Evolutionary conservation across 2,888 invertebrate species (phyloP), one percentile per base, ranked within the genome.

Genomic region (Oxytorus armatus): DNA sequence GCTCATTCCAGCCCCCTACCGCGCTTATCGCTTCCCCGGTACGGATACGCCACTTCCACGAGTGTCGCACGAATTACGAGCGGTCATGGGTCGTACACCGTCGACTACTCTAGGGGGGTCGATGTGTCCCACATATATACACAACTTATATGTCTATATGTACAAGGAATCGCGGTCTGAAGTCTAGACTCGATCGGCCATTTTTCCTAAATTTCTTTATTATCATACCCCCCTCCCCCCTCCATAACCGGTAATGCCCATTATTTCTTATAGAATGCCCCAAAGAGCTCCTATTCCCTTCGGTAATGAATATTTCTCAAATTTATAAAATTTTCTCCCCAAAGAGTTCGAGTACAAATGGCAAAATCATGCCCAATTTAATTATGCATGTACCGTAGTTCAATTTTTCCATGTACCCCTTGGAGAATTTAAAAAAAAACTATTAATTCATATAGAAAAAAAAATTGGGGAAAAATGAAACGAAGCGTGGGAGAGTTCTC

Each of bases 21-120:
- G 79, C 77, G 75, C 79, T 83, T 83, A 74, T 82, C 79, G 66
- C 75, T 77, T 76, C 57, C 70, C 77, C 75, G 76, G 78, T 61
- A 80, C 80, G 81, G 83, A 85, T 85, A 84, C 82, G 85, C 81
- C 82, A 85, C 82, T 85, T 83, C 77, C 84, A 83, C 84, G 78
- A 82, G 83, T 85, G 83, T 84, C 77, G 75, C 75, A 80, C 77
- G 69, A 85, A 86, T 86, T 85, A 85, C 79, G 82, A 83, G 72
- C 83, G 79, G 81, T 82, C 79, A 75, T 69, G 76, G 79, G 63
- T 70, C 69, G 79, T 74, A 70, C 70, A 75, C 75, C 76, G 51
- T 53, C 53, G 59, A 76, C 70, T 61, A 53, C 51, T 55, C 25
- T 33, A 66, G 33, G 70, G 59, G 33, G 70, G 59, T 47, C 53